These are phyloP conservation scores for Gonioctena quinquepunctata DNA, from an alignment of 1,140 invertebrate species.

Conservation along the genomic window DNA sequence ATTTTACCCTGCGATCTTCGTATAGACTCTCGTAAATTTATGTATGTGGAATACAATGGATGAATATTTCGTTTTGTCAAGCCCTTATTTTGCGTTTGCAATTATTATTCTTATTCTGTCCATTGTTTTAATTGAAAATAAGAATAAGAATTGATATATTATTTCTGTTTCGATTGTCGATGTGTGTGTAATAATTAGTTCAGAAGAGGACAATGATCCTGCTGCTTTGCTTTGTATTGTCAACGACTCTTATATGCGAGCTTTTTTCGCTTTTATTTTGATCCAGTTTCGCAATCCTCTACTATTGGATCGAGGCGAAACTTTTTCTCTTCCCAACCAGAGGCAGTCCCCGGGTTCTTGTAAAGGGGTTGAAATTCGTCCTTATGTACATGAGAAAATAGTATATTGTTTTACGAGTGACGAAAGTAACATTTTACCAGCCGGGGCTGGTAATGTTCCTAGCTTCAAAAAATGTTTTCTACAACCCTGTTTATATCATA, in stretches of 20 bases:
- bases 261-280: slow-evolving; percentile 1
- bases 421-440: no score
- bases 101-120: slow-evolving; percentile 25
- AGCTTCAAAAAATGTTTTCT: no score
- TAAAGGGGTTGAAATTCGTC: no score
- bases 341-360: no score
- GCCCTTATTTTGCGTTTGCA: slow-evolving; percentile 20
- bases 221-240: slow-evolving; percentile 11
- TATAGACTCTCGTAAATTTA: slow-evolving; percentile 19
- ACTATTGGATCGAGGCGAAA: background rate
- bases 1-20: slow-evolving; percentile 1
- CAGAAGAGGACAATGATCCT: slow-evolving; percentile 19
- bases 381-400: no score
- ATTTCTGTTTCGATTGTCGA: slow-evolving; percentile 24
- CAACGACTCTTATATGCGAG: background rate
- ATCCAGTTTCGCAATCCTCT: background rate
- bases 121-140: slow-evolving; percentile 27
- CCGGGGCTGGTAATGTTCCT: no score
- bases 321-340: no score
- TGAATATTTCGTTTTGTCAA: slow-evolving; percentile 22
- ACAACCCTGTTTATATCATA: no score
- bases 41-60: slow-evolving; percentile 22
- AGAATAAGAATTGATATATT: slow-evolving; percentile 27
- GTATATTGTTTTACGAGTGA: no score
- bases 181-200: slow-evolving; percentile 27